Evolutionary conservation across 2,888 invertebrate species (phyloP).

Genomic region (Aplocera efformata): DNA sequence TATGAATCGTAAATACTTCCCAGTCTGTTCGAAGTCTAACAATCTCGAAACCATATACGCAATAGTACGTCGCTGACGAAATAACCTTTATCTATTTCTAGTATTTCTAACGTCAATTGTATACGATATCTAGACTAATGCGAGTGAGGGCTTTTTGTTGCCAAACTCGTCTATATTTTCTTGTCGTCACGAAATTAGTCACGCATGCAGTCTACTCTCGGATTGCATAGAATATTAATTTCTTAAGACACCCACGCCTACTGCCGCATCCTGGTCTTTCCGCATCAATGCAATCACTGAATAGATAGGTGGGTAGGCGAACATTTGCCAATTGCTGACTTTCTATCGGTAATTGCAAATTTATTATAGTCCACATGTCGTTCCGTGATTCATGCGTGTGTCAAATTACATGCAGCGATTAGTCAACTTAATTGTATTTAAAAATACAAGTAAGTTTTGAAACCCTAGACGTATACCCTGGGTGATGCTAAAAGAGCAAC

Average conservation of each 20-base stretch:
- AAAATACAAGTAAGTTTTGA: slow-evolving; percentile 18
- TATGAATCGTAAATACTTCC: not conserved
- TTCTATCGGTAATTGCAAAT: slow-evolving; percentile 65
- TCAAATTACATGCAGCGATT: slow-evolving; percentile 21
- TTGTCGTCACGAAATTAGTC: slow-evolving; percentile 8
- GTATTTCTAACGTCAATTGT: slow-evolving; percentile 14
- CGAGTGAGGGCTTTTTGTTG: slow-evolving; percentile 11
- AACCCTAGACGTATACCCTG: too few relatives aligned
- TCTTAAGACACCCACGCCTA: slow-evolving; percentile 53
- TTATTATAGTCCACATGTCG: slow-evolving; percentile 36
- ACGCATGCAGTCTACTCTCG: slow-evolving; percentile 5
- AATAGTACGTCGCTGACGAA: slow-evolving; percentile 9
- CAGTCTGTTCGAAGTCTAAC: slow-evolving; percentile 4
- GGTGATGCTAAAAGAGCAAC: too few relatives aligned
- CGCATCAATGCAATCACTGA: slow-evolving; percentile 50
- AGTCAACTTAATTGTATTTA: slow-evolving; percentile 17
- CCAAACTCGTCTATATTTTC: slow-evolving; percentile 14
- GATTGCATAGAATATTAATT: slow-evolving; percentile 18
- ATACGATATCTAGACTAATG: slow-evolving; percentile 14
- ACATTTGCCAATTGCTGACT: slow-evolving; percentile 67
- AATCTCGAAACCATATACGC: not conserved
- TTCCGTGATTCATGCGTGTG: slow-evolving; percentile 42
- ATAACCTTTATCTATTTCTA: slow-evolving; percentile 16
- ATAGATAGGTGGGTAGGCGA: slow-evolving; percentile 57
- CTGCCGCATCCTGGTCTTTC: slow-evolving; percentile 57